Evolutionary conservation across 1,140 invertebrate species (phyloP), one percentile per base, ranked within the genome.

Genomic region (Monomorium pharaonis): DNA sequence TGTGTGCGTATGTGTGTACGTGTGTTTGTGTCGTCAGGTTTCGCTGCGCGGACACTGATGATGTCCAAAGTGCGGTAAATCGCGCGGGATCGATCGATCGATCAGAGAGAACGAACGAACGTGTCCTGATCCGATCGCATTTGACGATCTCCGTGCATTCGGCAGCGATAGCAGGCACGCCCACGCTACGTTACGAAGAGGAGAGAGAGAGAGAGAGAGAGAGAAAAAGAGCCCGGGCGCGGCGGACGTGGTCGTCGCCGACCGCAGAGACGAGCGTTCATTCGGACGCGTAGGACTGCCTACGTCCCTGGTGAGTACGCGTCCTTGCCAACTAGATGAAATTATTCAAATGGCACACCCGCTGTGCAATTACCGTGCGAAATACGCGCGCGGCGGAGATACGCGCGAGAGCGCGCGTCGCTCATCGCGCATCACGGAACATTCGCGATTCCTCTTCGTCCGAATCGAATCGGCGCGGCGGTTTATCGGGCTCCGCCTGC

Each of bases 291-390:
- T 42, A n/a, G 62, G 47, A 21, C 16, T 10, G 33, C 16, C 42
- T 51, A 69, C 62, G 77, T 80, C 77, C 77, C 77, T 80, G 77
- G 77, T 69, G 77, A 80, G 77, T 80, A 80, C 30, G 21, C 33
- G 77, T 69, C 63, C 77, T 80, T 80, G 77, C 47, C 6, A 14
- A 9, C 16, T 80, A 33, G 47, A 69, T 80, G 77, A 80, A 69
- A 80, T 80, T 80, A 80, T 80, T 80, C 77, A 80, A 80, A 80
- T 80, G 77, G 47, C 24, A 12, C 7, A 37, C 30, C 33, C 49
- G 7, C 16, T 7, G 47, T 69, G 63, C 77, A 69, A 80, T 69
- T 69, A 56, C 63, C 33, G 47, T 78, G 44, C 60, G 44, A 65
- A 42, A 78, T 78, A 67, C 60, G 62, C n/a, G 24, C 21, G 62